These are phyloP conservation scores for Archips xylosteana DNA, from an alignment of 2,888 invertebrate genomes.

Conservation along the genomic window DNA sequence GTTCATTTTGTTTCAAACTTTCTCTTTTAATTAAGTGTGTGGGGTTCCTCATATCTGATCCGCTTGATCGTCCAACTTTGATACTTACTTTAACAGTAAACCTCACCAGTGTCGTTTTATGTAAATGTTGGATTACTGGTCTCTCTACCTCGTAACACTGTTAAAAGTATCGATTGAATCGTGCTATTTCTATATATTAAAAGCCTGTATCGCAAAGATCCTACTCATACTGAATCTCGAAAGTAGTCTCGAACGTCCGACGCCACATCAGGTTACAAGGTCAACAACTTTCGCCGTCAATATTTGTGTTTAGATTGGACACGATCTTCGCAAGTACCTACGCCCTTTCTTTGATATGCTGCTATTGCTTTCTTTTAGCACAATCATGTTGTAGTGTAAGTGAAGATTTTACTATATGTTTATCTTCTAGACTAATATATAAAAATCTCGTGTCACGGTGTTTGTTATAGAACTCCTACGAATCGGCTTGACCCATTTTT, in stretches of 20 bases:
- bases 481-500: no score
- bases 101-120: constrained; percentile 6
- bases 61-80: constrained; percentile 25
- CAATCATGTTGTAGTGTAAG: background rate
- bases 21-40: constrained; percentile 58
- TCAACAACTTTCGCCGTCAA: constrained; percentile 70
- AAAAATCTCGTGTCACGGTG: background rate
- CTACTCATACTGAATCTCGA: constrained; percentile 35
- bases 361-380: constrained; percentile 14
- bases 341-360: constrained; percentile 26
- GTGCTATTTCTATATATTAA: constrained; percentile 13
- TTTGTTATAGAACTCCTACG: no score
- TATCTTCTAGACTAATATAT: no score
- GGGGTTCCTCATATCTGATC: constrained; percentile 42
- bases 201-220: constrained; percentile 7
- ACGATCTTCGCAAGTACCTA: constrained; percentile 29
- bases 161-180: background rate
- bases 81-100: constrained; percentile 8
- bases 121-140: background rate
- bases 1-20: constrained; percentile 55
- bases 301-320: constrained; percentile 38
- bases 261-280: constrained; percentile 63
- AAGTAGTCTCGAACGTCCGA: constrained; percentile 49
- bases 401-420: no score
- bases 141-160: constrained; percentile 2